Evolutionary conservation across 92 coral and sea anemone species (phyloP), one percentile per base, ranked within the genome.

Genomic region (Actinernus sp.): DNA sequence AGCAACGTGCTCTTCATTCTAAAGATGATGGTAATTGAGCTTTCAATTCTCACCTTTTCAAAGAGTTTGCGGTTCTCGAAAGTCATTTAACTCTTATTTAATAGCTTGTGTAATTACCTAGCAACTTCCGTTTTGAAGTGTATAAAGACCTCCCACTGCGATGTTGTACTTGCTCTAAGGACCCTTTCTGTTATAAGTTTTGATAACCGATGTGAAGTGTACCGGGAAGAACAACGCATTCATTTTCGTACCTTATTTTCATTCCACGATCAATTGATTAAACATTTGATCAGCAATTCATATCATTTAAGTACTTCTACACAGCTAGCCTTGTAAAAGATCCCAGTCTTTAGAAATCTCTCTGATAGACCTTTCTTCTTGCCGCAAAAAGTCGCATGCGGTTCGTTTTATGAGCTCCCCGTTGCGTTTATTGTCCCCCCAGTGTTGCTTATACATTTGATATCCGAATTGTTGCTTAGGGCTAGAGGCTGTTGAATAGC

Each of bases 81-180:
- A 78, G 65, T 62, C 49, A 14, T 65, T 57, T 86, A 90, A 90
- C 84, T 69, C 85, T 55, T 49, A 75, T 81, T 90, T 86, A 90
- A 90, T 90, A 71, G 97, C 32, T 59, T 66, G 61, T 71, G 81
- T 81, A 86, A 81, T 90, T 86, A 90, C 74, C 65, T 75, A 59
- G 81, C 71, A 69, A 78, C 92, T 71, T 85, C 92, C 89, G 87
- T 79, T 74, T 73, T 75, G 58, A 74, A 41, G 68, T 71, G 62
- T 80, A 90, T 76, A 86, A 71, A 82, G 96, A 86, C 97, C 97
- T 82, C 97, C 97, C 83, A 69, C 83, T 26, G 92, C n/a, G 97
- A 28, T 61, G 73, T 75, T 86, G 75, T 86, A 59, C 76, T 73
- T 76, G 78, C 81, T 31, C 38, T 32, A 22, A 26, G 44, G 49